Evolutionary conservation across 2,888 invertebrate species (phyloP), one percentile per base, ranked within the genome.

Genomic region (Lacanobia wlatinum): DNA sequence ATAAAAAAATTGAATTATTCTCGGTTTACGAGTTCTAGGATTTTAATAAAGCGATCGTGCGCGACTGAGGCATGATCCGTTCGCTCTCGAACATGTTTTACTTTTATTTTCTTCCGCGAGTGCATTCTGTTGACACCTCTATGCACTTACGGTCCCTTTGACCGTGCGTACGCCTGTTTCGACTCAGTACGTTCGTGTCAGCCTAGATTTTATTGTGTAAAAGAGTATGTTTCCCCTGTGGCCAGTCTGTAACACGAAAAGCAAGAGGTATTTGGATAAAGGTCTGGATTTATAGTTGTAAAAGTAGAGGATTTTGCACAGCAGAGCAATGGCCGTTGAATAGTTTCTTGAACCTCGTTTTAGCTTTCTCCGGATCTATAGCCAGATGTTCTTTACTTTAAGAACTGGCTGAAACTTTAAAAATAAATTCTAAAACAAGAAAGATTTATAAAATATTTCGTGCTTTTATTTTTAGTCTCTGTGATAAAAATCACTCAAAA

Each of bases 111-210:
- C 61, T 74, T 46, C 8, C 14, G 23, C 56, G 61, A 48, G 21
- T 70, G 53, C 72, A 61, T 78, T 71, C 67, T 62, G 72, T 78
- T 78, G 84, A 84, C 78, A 82, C 70, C 73, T 73, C 65, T 83
- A 83, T 84, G 84, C 84, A 78, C 75, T 72, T 72, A 82, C 61
- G n/a, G 65, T 68, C 68, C 70, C 69, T 84, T 76, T 82, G 81
- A 76, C 75, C 72, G 34, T 80, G 38, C n/a, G 63, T 50, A 73
- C 50, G 53, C 12, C 68, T 71, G 59, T 68, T 63, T 65, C 75
- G 56, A 58, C 16, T 52, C 40, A 55, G 56, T 72, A 56, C 53
- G 43, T 71, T 73, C 69, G 60, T 63, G 70, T 83, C 69, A 63
- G 73, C 70, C 72, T 76, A 59, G 67, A 76, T 79, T 83, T 85